A percentile compares a stretch with the other conserved stretches of the same genome.
phyloP scores from a whole-genome alignment of 2,888 invertebrate species.

The Scrobipalpa atriplicella region DNA sequence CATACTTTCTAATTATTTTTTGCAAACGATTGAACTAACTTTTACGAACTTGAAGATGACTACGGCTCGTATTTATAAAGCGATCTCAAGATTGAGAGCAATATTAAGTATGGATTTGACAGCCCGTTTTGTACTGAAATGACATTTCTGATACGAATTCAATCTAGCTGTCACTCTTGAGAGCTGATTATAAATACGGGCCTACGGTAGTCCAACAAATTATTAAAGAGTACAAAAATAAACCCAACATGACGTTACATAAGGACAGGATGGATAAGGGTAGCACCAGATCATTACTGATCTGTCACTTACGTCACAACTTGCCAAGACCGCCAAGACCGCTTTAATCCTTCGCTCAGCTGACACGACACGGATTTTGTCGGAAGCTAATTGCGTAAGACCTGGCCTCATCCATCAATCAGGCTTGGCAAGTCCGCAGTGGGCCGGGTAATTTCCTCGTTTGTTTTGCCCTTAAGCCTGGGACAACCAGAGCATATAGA shows the following conservation, averaged over 20 bases:
- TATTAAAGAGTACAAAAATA: too few species aligned
- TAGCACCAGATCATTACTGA: neutral
- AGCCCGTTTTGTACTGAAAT: too few species aligned
- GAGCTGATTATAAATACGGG: too few species aligned
- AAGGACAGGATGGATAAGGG: constrained; percentile 1
- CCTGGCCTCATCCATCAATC: constrained; percentile 74
- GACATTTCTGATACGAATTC: too few species aligned
- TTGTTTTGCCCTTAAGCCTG: constrained; percentile 75
- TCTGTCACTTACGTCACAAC: constrained; percentile 17
- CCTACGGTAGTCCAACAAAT: too few species aligned
- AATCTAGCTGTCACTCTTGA: too few species aligned
- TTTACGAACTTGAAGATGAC: too few species aligned
- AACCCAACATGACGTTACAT: neutral
- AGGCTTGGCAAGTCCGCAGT: constrained; percentile 65
- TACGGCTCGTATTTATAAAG: too few species aligned
- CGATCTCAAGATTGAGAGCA: too few species aligned
- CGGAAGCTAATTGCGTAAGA: constrained; percentile 70
- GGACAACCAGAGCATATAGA: neutral
- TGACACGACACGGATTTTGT: constrained; percentile 57
- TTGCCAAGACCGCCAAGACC: constrained; percentile 18
- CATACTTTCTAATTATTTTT: too few species aligned
- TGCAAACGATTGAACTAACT: too few species aligned
- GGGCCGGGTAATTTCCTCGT: constrained; percentile 77
- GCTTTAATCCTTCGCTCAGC: constrained; percentile 42
- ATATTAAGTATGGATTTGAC: too few species aligned